Conservation (phyloP, 2,888 invertebrate species). For the Imbricaverruca yamaguchii region DNA sequence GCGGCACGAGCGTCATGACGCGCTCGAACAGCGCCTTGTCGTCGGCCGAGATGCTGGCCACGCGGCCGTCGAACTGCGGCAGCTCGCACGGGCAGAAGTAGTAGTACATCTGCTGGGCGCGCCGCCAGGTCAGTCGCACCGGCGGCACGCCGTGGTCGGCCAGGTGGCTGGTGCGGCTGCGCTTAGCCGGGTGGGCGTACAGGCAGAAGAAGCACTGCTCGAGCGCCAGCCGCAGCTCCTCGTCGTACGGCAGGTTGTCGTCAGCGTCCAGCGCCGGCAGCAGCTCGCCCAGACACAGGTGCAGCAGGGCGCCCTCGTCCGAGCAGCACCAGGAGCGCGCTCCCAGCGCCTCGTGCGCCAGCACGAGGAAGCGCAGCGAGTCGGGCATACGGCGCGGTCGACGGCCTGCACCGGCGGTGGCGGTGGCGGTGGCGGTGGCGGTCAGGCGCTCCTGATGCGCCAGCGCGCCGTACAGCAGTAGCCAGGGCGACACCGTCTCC, state of each 20-base stretch:
- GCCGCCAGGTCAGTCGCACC: conserved; percentile 61
- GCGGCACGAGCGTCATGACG: conserved; percentile 60
- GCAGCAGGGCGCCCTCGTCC: conserved; percentile 66
- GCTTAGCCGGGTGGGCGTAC: conserved; percentile 68
- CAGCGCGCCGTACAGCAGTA: conserved; percentile 69
- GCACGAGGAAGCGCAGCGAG: conserved; percentile 28
- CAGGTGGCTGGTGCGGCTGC: conserved; percentile 50
- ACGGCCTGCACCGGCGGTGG: background rate
- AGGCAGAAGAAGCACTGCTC: conserved; percentile 82
- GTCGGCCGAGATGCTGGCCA: conserved; percentile 71
- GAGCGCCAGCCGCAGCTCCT: conserved; percentile 50
- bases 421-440: background rate
- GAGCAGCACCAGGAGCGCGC: conserved; percentile 67
- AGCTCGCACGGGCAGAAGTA: conserved; percentile 35
- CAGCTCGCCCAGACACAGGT: conserved; percentile 66
- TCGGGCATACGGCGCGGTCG: conserved; percentile 4
- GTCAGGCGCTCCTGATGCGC: conserved; percentile 43
- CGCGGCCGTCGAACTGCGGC: conserved; percentile 49
- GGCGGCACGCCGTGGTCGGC: conserved; percentile 67
- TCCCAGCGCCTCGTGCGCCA: conserved; percentile 32
- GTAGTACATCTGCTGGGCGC: conserved; percentile 57
- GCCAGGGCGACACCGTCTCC: conserved; percentile 69
- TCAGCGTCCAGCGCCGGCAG: conserved; percentile 35
- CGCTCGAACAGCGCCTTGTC: conserved; percentile 64
- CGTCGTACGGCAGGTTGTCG: conserved; percentile 29